Evolutionary conservation across 1,140 invertebrate genomes (phyloP).

Genomic region (Drosophila mojavensis): DNA sequence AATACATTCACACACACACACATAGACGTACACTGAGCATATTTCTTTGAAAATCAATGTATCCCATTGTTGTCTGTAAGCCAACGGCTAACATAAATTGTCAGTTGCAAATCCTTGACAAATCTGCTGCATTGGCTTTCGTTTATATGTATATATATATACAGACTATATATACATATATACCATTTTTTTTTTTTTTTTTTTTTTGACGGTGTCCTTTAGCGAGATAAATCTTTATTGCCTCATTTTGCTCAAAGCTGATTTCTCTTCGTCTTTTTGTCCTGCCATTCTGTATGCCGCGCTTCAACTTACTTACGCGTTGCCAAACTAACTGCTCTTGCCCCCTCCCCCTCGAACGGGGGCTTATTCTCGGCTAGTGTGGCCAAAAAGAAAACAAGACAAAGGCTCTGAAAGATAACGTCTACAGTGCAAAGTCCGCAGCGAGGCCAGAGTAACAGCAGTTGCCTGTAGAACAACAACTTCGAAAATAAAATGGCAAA

Average conservation of each 20-base stretch:
- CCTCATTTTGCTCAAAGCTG: conserved; percentile 77
- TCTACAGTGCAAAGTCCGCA: conserved; percentile 57
- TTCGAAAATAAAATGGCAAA: conserved; percentile 50
- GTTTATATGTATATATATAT: no score
- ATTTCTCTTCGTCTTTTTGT: conserved; percentile 35
- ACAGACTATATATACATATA: no score
- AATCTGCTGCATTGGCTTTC: conserved; percentile 74
- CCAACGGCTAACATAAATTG: conserved; percentile 71
- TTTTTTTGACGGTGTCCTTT: conserved; percentile 40
- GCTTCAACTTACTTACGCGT: conserved; percentile 38
- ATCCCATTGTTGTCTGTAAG: conserved; percentile 36
- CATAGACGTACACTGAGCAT: conserved; percentile 17
- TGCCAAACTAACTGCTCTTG: conserved; percentile 54
- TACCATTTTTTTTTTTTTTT: conserved; percentile 22
- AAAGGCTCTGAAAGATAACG: conserved; percentile 63
- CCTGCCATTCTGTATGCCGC: conserved; percentile 29
- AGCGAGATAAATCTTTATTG: conserved; percentile 77
- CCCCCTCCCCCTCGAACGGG: background rate
- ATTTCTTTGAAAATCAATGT: conserved; percentile 55
- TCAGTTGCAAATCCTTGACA: conserved; percentile 76
- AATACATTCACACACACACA: background rate
- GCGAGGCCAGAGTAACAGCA: conserved; percentile 26
- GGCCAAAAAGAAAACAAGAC: conserved; percentile 51
- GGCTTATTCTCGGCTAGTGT: conserved; percentile 22
- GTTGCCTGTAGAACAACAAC: conserved; percentile 34